Conservation (phyloP, 2,797 vertebrate species). For the Pangasius djambal region DNA sequence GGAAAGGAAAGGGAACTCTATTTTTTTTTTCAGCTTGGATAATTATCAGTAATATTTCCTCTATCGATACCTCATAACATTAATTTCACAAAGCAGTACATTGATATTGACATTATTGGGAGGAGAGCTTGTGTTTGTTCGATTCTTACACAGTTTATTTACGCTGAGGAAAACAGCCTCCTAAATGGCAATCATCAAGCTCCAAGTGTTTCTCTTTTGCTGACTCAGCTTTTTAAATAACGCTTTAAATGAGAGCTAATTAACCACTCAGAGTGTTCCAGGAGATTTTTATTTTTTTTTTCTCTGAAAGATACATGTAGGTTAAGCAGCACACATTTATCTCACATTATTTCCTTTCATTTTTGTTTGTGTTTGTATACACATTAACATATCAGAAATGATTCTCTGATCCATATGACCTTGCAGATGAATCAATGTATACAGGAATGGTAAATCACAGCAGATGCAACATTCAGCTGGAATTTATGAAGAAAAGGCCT, state of each 20-base stretch:
- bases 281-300: neutral
- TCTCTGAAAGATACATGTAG: neutral
- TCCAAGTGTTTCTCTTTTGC: neutral
- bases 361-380: neutral
- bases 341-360: neutral
- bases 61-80: neutral
- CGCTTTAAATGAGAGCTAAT: neutral
- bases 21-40: neutral
- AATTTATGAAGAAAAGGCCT: neutral
- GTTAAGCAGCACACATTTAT: neutral
- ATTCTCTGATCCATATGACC: neutral
- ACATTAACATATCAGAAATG: neutral
- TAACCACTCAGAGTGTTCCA: neutral
- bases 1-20: neutral
- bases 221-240: neutral
- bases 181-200: neutral
- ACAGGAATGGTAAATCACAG: neutral
- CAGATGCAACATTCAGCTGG: neutral
- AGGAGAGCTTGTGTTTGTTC: neutral
- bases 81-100: neutral
- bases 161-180: neutral
- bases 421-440: neutral
- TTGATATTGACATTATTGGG: neutral
- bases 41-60: slow-evolving; percentile 4
- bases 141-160: neutral